Conservation (phyloP, 2,888 invertebrate species). For the Ligdia adustata region DNA sequence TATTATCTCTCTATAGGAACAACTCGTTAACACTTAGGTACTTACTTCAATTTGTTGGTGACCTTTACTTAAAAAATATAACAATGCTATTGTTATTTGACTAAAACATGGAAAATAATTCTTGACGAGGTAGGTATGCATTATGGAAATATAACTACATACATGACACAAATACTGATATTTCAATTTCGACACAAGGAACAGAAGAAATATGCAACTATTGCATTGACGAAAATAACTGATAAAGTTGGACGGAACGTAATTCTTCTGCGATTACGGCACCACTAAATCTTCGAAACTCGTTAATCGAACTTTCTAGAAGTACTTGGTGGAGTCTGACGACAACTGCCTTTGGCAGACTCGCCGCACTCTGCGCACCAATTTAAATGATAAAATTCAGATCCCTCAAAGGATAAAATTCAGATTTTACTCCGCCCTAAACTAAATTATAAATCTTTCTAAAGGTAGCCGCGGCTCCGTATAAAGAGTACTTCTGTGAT, state of each 20-base stretch:
- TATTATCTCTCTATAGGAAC: no score
- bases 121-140: no score
- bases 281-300: slow-evolving; percentile 77
- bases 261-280: slow-evolving; percentile 74
- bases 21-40: no score
- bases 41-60: no score
- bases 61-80: not conserved
- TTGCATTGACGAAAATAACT: slow-evolving; percentile 47
- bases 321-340: slow-evolving; percentile 70
- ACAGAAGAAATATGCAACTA: slow-evolving; percentile 17
- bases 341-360: slow-evolving; percentile 77
- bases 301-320: slow-evolving; percentile 79
- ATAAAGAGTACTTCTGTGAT: no score
- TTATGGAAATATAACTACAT: no score
- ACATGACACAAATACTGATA: no score
- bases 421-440: slow-evolving; percentile 59
- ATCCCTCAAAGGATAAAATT: slow-evolving; percentile 74
- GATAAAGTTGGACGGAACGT: slow-evolving; percentile 59
- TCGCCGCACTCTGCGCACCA: slow-evolving; percentile 63
- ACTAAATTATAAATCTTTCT: slow-evolving; percentile 59
- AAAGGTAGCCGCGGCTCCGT: slow-evolving; percentile 21
- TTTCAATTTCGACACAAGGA: not conserved
- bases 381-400: slow-evolving; percentile 80
- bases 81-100: no score
- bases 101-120: no score